phyloP scores from a whole-genome alignment of 1,140 invertebrate species.

The Ylistrum balloti region DNA sequence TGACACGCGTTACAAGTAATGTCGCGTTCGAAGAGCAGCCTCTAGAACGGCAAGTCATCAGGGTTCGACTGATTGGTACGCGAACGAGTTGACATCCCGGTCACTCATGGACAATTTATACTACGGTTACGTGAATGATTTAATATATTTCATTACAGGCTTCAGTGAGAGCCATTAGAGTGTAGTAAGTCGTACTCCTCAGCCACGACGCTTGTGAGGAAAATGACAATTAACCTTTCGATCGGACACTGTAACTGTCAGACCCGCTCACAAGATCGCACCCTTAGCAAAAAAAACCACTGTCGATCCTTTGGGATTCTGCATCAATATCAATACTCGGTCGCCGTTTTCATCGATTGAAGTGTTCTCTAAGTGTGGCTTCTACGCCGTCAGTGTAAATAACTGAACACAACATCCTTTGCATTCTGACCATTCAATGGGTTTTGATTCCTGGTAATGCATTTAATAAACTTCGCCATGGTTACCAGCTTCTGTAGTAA shows the following conservation, averaged over 20 bases:
- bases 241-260: background rate
- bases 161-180: background rate
- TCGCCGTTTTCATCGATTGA: background rate
- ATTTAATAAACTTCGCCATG: background rate
- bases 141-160: background rate
- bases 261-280: background rate
- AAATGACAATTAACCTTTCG: background rate
- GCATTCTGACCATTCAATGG: background rate
- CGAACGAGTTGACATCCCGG: slow-evolving; percentile 14
- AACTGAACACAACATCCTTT: background rate
- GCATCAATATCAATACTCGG: background rate
- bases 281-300: background rate
- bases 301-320: background rate
- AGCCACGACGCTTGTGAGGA: background rate
- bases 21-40: background rate
- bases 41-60: background rate
- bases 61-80: background rate
- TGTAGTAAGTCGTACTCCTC: background rate
- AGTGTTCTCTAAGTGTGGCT: background rate
- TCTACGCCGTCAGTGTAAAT: background rate
- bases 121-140: background rate
- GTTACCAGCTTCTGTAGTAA: background rate
- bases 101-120: background rate
- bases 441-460: background rate
- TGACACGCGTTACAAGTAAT: background rate